Evolutionary conservation across 92 coral and sea anemone genomes (phyloP), one percentile per base, ranked within the genome.

Genomic region (Bergia puertoricense): DNA sequence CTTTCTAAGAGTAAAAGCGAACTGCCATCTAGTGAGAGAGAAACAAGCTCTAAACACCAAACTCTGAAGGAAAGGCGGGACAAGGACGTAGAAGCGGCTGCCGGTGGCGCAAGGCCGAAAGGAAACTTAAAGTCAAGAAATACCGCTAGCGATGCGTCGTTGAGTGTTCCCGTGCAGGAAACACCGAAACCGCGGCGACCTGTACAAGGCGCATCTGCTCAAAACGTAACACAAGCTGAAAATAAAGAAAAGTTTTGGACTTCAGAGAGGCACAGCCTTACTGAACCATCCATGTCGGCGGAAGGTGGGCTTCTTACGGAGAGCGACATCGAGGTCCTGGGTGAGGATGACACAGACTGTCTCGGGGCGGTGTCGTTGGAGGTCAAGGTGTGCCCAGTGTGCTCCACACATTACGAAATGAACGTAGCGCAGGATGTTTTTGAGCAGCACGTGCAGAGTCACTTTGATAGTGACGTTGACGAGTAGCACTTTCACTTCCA

Each of bases 131-230:
- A 69, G 1, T 15, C 14, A 30, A 45, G 66, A 36, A 46, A 18
- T 39, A 46, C n/a, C 5, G 39, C 78, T n/a, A 20, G 40, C 6
- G 15, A 57, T 6, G n/a, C 72, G 39, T 77, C 77, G 2, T 74
- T 91, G 48, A 92, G 92, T 89, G 76, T 94, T 48, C 90, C 97
- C 0, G 95, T 94, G 20, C 95, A 94, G 86, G 97, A 91, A 82
- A 84, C 89, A 16, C 30, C 69, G 71, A 84, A 78, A 45, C 69
- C 41, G 40, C 83, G 43, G 11, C 76, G 84, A 20, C 20, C 77
- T 38, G 77, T 44, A 10, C 76, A 57, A 39, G 86, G 73, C 22
- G 87, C 46, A 6, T 76, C 81, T 10, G 66, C 81, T 30, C 50
- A 77, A 30, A 86, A 30, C 76, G 82, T 23, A 16, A 62, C 54